These are phyloP conservation scores for Perognathus longimembris DNA, from an alignment of 2,113 vertebrate genomes.

Conservation along the genomic window DNA sequence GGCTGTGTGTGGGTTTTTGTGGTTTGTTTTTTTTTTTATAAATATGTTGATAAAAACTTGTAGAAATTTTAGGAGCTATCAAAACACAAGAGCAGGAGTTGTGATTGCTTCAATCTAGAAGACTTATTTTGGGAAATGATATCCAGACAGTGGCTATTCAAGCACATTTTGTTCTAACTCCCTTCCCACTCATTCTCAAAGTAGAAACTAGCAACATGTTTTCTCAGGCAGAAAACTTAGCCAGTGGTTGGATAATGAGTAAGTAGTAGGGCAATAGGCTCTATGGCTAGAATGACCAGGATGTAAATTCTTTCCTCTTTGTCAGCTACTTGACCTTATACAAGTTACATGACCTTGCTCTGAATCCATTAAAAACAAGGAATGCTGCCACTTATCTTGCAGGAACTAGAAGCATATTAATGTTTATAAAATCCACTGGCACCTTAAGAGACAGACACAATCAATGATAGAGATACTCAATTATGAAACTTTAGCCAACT, in stretches of 20 bases:
- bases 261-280: background rate
- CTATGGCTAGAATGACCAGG: background rate
- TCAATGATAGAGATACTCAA: background rate
- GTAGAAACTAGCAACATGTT: constrained; percentile 32
- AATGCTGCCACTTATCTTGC: background rate
- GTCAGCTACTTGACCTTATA: background rate
- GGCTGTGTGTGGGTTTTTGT: no score
- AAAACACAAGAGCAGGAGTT: background rate
- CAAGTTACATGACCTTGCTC: background rate
- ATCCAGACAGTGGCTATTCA: background rate
- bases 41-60: background rate
- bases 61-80: constrained; percentile 13
- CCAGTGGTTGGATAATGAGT: background rate
- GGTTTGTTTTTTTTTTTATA: background rate
- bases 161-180: constrained; percentile 32
- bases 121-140: background rate
- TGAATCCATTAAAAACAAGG: background rate
- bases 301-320: background rate
- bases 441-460: background rate
- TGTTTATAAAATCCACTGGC: background rate
- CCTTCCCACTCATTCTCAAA: constrained; percentile 29
- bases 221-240: background rate
- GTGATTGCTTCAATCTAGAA: background rate
- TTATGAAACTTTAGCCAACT: background rate
- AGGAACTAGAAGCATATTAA: background rate